A percentile compares a stretch with the other conserved stretches of the same genome.
Evolutionary conservation across 1,140 invertebrate genomes (phyloP).

Genomic region (Heliconius nattereri): DNA sequence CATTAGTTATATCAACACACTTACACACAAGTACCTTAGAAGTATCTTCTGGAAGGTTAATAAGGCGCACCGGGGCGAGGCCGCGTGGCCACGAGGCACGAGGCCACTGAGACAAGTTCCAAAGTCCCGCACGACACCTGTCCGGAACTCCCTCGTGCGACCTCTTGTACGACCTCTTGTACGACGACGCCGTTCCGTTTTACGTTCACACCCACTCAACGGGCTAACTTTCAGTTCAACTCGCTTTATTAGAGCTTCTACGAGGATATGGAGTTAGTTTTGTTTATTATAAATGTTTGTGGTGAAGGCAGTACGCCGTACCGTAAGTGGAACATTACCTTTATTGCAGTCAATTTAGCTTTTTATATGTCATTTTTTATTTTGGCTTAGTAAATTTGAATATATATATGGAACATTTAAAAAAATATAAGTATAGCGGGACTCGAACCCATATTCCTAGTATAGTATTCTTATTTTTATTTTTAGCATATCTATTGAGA

Average conservation of each 20-base stretch:
- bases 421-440: too few relatives aligned
- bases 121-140: not conserved
- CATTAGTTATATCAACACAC: not conserved
- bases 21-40: not conserved
- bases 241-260: not conserved
- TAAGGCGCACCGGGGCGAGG: not conserved
- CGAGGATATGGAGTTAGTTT: not conserved
- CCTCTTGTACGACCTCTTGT: not conserved
- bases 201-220: conserved; percentile 5
- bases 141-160: not conserved
- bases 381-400: too few relatives aligned
- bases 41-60: not conserved
- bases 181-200: not conserved
- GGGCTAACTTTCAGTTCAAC: not conserved
- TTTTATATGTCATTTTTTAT: not conserved
- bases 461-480: too few relatives aligned
- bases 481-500: too few relatives aligned
- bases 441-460: too few relatives aligned
- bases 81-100: not conserved
- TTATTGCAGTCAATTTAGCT: not conserved
- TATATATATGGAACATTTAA: too few relatives aligned
- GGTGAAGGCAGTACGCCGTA: not conserved
- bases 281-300: not conserved
- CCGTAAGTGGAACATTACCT: not conserved
- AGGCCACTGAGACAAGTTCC: not conserved